Evolutionary conservation across 2,113 vertebrate species (phyloP).

Genomic region (Lycocorax pyrrhopterus): DNA sequence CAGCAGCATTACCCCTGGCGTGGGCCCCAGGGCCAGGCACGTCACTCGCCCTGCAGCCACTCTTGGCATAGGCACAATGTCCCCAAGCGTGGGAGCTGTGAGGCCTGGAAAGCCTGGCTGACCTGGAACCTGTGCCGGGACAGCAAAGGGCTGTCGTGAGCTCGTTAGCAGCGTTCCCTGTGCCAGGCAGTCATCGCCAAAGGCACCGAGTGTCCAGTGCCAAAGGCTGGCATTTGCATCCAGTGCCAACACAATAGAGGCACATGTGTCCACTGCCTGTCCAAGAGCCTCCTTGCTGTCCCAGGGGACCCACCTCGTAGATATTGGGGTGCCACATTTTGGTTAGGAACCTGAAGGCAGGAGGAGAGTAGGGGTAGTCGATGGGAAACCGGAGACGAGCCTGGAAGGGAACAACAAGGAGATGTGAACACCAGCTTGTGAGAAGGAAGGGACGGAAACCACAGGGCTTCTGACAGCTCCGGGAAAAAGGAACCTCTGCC

Average conservation of each 20-base stretch:
- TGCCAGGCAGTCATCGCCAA: not conserved
- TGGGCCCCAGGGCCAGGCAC: not conserved
- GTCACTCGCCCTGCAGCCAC: fast-evolving
- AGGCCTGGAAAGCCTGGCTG: not conserved
- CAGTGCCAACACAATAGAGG: fast-evolving
- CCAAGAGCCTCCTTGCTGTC: not conserved
- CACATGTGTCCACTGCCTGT: not conserved
- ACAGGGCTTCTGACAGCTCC: not conserved
- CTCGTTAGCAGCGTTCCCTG: not conserved
- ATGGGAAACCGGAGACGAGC: slow-evolving; percentile 92
- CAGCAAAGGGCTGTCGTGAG: not conserved
- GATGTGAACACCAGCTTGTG: not conserved
- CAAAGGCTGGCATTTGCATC: not conserved
- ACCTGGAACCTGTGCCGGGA: not conserved
- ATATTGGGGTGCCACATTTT: slow-evolving; percentile 99
- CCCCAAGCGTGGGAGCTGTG: not conserved
- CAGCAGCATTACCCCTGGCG: not conserved
- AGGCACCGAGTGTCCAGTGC: not conserved
- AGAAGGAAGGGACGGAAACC: not conserved
- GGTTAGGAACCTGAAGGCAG: slow-evolving; percentile 92
- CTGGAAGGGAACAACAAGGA: slow-evolving; percentile 57
- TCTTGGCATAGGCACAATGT: not conserved
- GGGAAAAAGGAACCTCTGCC: not conserved
- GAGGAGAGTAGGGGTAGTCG: slow-evolving; percentile 96
- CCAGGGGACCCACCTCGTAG: slow-evolving; percentile 80